Evolutionary conservation across 2,797 vertebrate species (phyloP).

Genomic region (Sebastes hopkinsi): DNA sequence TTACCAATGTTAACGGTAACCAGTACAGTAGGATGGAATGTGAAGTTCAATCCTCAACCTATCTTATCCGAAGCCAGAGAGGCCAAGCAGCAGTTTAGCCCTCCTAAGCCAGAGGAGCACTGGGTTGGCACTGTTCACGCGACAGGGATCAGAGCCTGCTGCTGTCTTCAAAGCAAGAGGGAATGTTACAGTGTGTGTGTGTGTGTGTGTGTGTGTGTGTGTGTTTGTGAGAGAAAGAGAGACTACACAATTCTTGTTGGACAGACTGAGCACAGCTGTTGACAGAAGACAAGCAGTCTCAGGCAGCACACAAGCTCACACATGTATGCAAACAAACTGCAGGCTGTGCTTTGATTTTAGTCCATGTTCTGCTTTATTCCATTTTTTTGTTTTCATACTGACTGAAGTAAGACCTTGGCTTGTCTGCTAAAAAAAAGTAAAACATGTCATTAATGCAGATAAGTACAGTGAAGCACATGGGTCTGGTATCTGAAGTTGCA

Average conservation of each 20-base stretch:
- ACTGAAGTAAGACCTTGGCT: conserved; percentile 8
- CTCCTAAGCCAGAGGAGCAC: conserved; percentile 57
- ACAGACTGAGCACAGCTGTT: conserved; percentile 74
- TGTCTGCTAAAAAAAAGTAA: conserved; percentile 3
- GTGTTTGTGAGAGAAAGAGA: conserved; percentile 12
- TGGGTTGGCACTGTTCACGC: conserved; percentile 68
- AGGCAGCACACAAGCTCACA: conserved; percentile 57
- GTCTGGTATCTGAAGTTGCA: background rate
- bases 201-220: conserved; percentile 20
- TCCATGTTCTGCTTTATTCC: conserved; percentile 8
- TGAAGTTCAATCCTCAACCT: conserved; percentile 61
- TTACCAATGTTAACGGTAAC: conserved; percentile 4
- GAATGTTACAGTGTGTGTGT: conserved; percentile 48
- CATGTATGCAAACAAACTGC: conserved; percentile 56
- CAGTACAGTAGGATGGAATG: conserved; percentile 35
- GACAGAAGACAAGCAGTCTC: conserved; percentile 68
- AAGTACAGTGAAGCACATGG: background rate
- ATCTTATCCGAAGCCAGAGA: conserved; percentile 66
- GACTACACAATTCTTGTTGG: conserved; percentile 64
- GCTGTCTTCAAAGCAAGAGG: conserved; percentile 73
- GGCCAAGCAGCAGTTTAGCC: conserved; percentile 62
- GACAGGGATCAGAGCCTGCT: conserved; percentile 69
- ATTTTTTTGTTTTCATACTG: background rate
- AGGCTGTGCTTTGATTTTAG: conserved; percentile 59
- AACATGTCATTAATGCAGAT: background rate